Evolutionary conservation across 2,797 vertebrate genomes (phyloP).

Genomic region (Bucorvus abyssinicus): DNA sequence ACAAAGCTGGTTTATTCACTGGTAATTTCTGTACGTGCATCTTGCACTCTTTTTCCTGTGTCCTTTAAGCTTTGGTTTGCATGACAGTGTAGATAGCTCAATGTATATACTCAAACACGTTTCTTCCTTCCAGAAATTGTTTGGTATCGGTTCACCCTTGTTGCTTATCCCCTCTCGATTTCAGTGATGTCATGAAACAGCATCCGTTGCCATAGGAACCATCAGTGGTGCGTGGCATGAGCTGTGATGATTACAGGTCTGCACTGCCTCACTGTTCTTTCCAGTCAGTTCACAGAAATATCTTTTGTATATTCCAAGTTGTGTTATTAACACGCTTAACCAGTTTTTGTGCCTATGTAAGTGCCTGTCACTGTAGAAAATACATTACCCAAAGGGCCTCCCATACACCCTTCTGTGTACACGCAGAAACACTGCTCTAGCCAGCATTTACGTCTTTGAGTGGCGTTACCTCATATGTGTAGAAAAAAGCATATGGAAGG

Average conservation of each 20-base stretch:
- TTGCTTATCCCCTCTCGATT: conserved; percentile 22
- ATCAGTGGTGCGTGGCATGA: conserved; percentile 28
- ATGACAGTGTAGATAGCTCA: not conserved
- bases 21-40: not conserved
- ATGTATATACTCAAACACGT: not conserved
- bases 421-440: not conserved
- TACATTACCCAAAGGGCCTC: not conserved
- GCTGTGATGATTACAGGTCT: conserved; percentile 61
- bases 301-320: conserved; percentile 35
- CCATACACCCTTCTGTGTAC: not conserved
- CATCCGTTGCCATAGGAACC: conserved; percentile 58
- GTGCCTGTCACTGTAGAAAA: not conserved
- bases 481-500: not conserved
- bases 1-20: not conserved
- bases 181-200: conserved; percentile 54
- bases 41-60: rapidly evolving
- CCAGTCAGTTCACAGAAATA: conserved; percentile 35
- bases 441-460: not conserved
- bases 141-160: not conserved
- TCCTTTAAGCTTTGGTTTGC: not conserved
- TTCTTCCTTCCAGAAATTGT: not conserved
- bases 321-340: conserved; percentile 44
- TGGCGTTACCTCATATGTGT: not conserved
- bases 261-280: conserved; percentile 15
- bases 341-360: not conserved